Evolutionary conservation across 2,797 vertebrate species (phyloP).

Genomic region (Coracias cyanogaster): DNA sequence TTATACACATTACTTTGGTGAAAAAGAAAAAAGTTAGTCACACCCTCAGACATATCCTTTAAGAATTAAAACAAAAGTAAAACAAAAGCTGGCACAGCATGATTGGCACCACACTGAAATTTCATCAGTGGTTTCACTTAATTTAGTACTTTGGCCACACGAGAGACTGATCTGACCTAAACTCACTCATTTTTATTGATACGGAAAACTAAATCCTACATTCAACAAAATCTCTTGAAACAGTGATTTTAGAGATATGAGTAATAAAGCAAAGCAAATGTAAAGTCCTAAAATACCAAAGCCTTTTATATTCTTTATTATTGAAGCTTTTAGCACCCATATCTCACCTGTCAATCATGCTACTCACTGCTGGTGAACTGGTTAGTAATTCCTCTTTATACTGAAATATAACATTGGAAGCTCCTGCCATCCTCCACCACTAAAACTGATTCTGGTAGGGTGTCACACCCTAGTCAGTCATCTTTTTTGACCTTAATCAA

Average conservation of each 20-base stretch:
- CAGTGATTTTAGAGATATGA: neutral
- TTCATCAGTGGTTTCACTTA: neutral
- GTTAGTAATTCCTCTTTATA: neutral
- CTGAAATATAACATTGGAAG: neutral
- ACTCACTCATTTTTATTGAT: neutral
- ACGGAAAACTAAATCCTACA: neutral
- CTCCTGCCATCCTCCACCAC: neutral
- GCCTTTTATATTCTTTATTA: neutral
- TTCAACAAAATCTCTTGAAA: neutral
- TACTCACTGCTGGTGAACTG: neutral
- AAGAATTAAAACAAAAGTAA: neutral
- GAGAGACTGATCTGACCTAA: neutral
- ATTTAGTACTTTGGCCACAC: neutral
- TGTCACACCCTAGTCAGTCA: neutral
- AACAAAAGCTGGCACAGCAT: neutral
- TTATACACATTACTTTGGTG: neutral
- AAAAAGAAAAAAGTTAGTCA: neutral
- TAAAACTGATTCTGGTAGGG: neutral
- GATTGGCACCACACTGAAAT: neutral
- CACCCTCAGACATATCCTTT: neutral
- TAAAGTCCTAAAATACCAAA: neutral
- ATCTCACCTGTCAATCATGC: constrained; percentile 7
- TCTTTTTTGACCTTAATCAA: constrained; percentile 18
- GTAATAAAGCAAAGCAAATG: constrained; percentile 17
- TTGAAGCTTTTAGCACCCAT: neutral